Base-by-base conservation (phyloP, 2,113 vertebrate genomes). In the Eubucco bourcierii region DNA sequence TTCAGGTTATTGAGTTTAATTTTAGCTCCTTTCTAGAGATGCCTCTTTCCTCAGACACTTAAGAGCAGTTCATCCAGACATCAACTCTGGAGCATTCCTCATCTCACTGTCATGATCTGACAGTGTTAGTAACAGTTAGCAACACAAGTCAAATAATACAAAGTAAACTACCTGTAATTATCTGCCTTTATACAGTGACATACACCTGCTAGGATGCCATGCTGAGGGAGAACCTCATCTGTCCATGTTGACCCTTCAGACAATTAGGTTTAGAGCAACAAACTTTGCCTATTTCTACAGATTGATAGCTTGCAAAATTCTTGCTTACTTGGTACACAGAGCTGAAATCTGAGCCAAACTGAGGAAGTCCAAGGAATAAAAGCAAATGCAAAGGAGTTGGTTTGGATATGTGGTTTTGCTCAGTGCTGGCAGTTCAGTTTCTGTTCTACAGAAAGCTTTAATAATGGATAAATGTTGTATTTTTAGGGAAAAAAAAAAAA, bases 381-480 rank as follows among this genome's bases (percentile, higher is more conserved):
- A 94, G 84, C 88, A 96, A 84, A 94, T 92, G 78, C 82, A 94
- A 82, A 87, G 50, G 50, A 92, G 87, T 61, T 90, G 81, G 12
- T 81, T 90, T 84, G 80, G 80, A 73, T 92, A 63, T 90, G 86
- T 90, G 88, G 88, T 82, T 96, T 95, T 80, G 81, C 46, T 78
- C 80, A 88, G 37, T 67, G 60, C 63, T 94, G 88, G 92, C 92
- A 90, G 71, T 66, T 92, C 56, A 80, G 88, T 82, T 93, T 92
- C 75, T 94, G 10, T 94, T 95, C 93, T 93, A 96, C 72, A 81
- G 50, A 53, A 91, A 65, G 24, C 12, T 88, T 92, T 90, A 93
- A 84, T 15, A 6, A 31, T 60, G 88, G 80, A 70, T 88, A 78
- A 76, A 39, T 34, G 59, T 34, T 87, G 53, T 94, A 94, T 96